A percentile compares a stretch with the other conserved stretches of the same genome.
These are phyloP conservation scores for Actinia equina DNA, from an alignment of 64 coral and sea anemone species.

Conservation along the genomic window DNA sequence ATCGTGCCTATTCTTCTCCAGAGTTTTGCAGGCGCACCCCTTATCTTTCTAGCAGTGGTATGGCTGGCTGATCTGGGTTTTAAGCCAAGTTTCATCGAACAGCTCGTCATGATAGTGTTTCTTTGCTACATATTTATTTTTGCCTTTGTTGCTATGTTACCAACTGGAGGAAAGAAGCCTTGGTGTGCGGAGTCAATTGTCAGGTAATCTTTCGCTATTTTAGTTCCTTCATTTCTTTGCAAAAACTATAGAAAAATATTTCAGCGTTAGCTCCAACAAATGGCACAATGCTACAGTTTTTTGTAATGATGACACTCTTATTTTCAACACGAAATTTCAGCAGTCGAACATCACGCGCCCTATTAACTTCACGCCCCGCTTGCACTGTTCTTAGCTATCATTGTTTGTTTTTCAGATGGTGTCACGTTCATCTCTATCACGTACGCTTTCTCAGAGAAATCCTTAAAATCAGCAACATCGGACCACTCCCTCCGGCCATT, in stretches of 20 bases:
- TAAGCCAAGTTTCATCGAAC: slow-evolving; percentile 1
- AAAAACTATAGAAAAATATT: neutral
- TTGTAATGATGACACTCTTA: no score
- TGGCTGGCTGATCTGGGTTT: slow-evolving; percentile 13
- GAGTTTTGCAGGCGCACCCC: slow-evolving; percentile 62
- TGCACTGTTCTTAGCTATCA: slow-evolving; percentile 3
- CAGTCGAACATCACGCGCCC: no score
- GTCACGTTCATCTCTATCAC: slow-evolving; percentile 82
- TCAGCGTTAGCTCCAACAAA: neutral
- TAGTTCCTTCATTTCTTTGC: no score
- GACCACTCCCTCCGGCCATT: slow-evolving; percentile 71
- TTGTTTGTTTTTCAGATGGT: slow-evolving; percentile 50
- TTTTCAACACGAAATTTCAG: no score
- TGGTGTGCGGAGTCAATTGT: slow-evolving; percentile 49
- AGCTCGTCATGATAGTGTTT: slow-evolving; percentile 50
- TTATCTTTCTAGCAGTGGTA: slow-evolving; percentile 68
- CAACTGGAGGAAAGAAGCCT: slow-evolving; percentile 48
- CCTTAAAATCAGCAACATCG: slow-evolving; percentile 65
- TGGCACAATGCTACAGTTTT: neutral
- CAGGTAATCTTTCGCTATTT: slow-evolving; percentile 35
- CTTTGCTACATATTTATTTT: slow-evolving; percentile 52
- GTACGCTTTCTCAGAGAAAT: slow-evolving; percentile 78
- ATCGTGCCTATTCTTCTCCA: slow-evolving; percentile 67
- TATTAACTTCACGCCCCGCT: slow-evolving; percentile 11
- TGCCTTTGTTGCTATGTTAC: slow-evolving; percentile 58